A percentile compares a stretch with the other conserved stretches of the same genome.
phyloP scores from a whole-genome alignment of 1,140 invertebrate genomes.

The Musca vetustissima region DNA sequence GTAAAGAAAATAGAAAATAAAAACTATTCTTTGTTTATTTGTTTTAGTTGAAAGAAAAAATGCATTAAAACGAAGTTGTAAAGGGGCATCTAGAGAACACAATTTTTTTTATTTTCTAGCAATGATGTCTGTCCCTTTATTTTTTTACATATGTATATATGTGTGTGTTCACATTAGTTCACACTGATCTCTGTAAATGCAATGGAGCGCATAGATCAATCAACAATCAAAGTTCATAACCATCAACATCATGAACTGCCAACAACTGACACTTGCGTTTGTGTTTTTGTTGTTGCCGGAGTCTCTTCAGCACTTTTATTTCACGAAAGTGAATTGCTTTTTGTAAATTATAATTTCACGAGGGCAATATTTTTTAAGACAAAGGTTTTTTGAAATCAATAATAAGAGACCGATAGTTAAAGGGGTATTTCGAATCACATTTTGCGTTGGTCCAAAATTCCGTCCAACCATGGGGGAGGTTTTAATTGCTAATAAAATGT shows the following conservation, averaged over 20 bases:
- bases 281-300: neutral
- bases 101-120: neutral
- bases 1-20: neutral
- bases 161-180: too few relatives aligned
- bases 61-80: constrained; percentile 13
- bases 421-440: too few relatives aligned
- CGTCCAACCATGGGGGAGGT: too few relatives aligned
- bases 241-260: constrained; percentile 23
- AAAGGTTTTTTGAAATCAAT: too few relatives aligned
- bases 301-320: neutral
- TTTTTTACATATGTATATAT: too few relatives aligned
- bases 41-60: constrained; percentile 9
- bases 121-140: too few relatives aligned
- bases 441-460: too few relatives aligned
- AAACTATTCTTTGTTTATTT: constrained; percentile 23
- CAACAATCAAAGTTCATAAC: constrained; percentile 54
- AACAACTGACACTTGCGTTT: constrained; percentile 12
- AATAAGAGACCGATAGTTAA: too few relatives aligned
- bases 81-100: neutral
- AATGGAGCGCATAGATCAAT: constrained; percentile 39
- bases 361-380: too few relatives aligned
- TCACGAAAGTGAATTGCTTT: too few relatives aligned
- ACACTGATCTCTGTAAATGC: neutral
- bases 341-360: too few relatives aligned
- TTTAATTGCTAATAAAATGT: too few relatives aligned